Evolutionary conservation across 2,888 invertebrate species (phyloP).

Genomic region (Lasioglossum calceatum): DNA sequence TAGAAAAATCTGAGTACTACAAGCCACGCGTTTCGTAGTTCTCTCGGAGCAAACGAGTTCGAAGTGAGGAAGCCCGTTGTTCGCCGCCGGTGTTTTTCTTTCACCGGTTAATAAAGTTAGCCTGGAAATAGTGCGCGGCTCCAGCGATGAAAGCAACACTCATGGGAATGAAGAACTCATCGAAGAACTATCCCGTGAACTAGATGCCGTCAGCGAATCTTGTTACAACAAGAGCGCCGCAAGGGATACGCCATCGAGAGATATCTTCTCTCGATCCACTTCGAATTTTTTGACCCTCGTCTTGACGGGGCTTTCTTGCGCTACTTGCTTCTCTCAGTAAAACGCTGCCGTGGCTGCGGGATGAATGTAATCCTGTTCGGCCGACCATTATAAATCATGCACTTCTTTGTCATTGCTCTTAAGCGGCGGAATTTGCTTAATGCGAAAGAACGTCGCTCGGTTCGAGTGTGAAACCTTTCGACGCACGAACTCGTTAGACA

Average conservation of each 20-base stretch:
- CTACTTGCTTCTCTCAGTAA: conserved; percentile 26
- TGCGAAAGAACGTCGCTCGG: not conserved
- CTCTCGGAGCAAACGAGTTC: not conserved
- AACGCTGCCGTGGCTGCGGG: conserved; percentile 1
- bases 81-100: conserved; percentile 24
- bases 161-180: conserved; percentile 62
- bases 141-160: conserved; percentile 62
- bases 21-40: not conserved
- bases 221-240: conserved; percentile 54
- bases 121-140: conserved; percentile 37
- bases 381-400: conserved; percentile 6
- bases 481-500: not conserved
- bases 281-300: conserved; percentile 53
- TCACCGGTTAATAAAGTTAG: conserved; percentile 34
- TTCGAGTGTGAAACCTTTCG: not conserved
- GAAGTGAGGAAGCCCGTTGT: conserved; percentile 13
- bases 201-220: conserved; percentile 63
- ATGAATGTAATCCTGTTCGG: not conserved
- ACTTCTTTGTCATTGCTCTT: conserved; percentile 1
- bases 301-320: conserved; percentile 47
- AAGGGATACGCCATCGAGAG: conserved; percentile 47
- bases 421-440: not conserved
- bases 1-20: not conserved
- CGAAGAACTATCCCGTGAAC: conserved; percentile 59
- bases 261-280: conserved; percentile 58